Evolutionary conservation across 2,113 vertebrate genomes (phyloP).

Genomic region (Silurus asotus): DNA sequence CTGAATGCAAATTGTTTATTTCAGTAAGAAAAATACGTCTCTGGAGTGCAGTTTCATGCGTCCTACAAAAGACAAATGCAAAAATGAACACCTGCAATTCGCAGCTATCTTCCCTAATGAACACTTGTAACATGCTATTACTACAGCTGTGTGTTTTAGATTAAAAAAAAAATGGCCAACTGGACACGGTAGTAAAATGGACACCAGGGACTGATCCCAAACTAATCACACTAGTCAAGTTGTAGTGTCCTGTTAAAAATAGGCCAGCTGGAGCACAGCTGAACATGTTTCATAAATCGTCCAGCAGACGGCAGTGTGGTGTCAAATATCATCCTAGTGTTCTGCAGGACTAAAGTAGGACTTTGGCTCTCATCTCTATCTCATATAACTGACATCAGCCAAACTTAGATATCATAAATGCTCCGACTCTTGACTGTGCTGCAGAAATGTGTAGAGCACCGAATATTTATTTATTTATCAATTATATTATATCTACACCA

Average conservation of each 20-base stretch:
- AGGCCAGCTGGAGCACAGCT: neutral
- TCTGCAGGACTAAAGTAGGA: neutral
- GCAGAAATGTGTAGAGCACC: neutral
- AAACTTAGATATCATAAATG: neutral
- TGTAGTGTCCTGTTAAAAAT: neutral
- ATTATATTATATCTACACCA: neutral
- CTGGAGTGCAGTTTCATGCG: neutral
- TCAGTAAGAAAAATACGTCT: neutral
- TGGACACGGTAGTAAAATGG: neutral
- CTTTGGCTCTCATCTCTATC: conserved; percentile 9
- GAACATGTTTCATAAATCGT: neutral
- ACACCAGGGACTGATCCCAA: neutral
- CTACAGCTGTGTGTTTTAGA: neutral
- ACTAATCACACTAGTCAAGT: neutral
- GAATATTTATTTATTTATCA: neutral
- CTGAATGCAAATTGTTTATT: neutral
- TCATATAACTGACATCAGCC: conserved; percentile 3
- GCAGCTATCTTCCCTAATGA: neutral
- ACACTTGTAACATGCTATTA: neutral
- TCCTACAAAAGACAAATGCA: neutral
- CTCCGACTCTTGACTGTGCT: neutral
- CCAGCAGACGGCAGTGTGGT: conserved; percentile 44
- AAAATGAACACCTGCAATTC: neutral
- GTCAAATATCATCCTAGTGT: conserved; percentile 4
- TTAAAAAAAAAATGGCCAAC: no score